Base-by-base conservation (phyloP, 2,888 invertebrate species). In the Eristalinus sepulchralis region DNA sequence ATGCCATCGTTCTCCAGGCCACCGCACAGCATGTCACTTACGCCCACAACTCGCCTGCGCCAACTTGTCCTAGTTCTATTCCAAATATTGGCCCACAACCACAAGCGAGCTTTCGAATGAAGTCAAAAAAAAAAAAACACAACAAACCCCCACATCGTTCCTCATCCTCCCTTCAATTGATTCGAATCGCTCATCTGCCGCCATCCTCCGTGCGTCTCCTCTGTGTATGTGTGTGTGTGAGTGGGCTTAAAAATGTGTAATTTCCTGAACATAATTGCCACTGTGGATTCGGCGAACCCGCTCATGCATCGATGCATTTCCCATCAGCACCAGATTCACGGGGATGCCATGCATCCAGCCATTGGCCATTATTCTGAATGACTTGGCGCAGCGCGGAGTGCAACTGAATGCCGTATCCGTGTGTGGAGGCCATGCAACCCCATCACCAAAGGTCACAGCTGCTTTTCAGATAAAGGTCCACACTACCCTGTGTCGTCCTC, bases 191-290 rank as follows among this genome's bases (percentile, higher is more conserved):
- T n/a, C 27, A 2, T 27, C 27, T 5, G 27, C 27, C 27, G 27
- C 27, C 5, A 27, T 27, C 27, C 27, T 27, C 5, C 27, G 5
- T 27, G 27, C 5, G n/a, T n/a, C 17, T 17, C 6, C 36, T 11
- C 17, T 1, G 9, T 60, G 59, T 70, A 34, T 76, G 68, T 59
- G 72, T 47, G 36, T 47, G 53, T 70, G 34, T 76, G 73, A 47
- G 72, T 47, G 53, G 34, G 53, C 33, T 68, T 71, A 67, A 77
- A 85, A 82, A 82, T 85, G 77, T 85, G 77, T 82, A 85, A 85
- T 85, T 82, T 85, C 82, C 82, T 77, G 82, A 70, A 81, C 68
- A 85, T 85, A 82, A 85, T 85, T 85, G 85, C 77, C 53, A 75
- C 72, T 82, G 82, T 77, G 77, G 70, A 68, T 77, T 64, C 47